phyloP scores from a whole-genome alignment of 2,888 invertebrate species.

The Acrobasis consociella region DNA sequence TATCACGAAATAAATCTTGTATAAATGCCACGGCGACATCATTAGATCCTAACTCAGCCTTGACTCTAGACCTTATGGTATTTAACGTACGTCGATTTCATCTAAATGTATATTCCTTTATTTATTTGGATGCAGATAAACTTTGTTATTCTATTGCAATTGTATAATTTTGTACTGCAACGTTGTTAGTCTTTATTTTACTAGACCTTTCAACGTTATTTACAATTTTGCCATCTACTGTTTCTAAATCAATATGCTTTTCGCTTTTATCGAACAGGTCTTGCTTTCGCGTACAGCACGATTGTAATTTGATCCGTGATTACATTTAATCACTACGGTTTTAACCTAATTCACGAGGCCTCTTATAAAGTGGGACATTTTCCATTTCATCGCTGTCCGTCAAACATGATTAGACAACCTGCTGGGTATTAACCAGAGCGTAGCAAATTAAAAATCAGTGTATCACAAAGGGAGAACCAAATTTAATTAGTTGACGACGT shows the following conservation, averaged over 20 bases:
- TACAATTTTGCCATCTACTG: background rate
- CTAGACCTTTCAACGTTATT: background rate
- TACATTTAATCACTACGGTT: conserved; percentile 14
- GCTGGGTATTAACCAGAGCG: conserved; percentile 20
- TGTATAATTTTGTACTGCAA: background rate
- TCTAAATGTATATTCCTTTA: conserved; percentile 13
- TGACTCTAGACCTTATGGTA: conserved; percentile 58
- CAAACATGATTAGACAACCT: conserved; percentile 23
- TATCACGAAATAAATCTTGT: conserved; percentile 61
- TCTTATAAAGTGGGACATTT: conserved; percentile 18
- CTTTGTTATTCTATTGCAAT: background rate
- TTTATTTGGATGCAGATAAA: conserved; percentile 4
- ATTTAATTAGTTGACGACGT: conserved; percentile 3
- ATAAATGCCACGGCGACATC: conserved; percentile 52
- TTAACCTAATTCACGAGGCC: conserved; percentile 19
- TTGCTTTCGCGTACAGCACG: background rate
- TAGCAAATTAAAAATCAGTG: conserved; percentile 20
- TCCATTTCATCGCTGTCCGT: conserved; percentile 9
- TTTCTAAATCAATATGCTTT: background rate
- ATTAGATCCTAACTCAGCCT: conserved; percentile 43
- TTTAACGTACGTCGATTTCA: conserved; percentile 37
- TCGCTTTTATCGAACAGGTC: background rate
- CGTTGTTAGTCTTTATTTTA: background rate
- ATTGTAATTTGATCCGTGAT: conserved; percentile 13
- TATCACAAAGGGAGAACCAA: conserved; percentile 13